Evolutionary conservation across 2,113 vertebrate genomes (phyloP), one percentile per base, ranked within the genome.

Genomic region (Vulpes ferrilata): DNA sequence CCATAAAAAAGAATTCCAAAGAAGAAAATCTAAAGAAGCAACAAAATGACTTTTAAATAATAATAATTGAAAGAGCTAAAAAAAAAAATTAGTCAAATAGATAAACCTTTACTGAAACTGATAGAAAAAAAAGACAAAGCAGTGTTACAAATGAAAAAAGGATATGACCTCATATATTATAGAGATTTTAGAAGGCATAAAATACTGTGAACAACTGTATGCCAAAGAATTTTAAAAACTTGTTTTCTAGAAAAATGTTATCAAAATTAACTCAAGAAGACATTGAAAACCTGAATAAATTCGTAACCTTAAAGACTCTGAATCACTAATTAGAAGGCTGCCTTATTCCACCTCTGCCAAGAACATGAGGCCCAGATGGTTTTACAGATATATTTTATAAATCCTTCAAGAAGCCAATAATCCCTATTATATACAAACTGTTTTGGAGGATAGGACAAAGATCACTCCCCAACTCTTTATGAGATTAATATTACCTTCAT

Each of bases 211-310:
- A n/a, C 76, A 84, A 53, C 55, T 78, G 0, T 22, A 51, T 83
- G 48, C 32, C 65, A 81, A 1, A 83, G 22, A 65, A 91, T 85
- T 90, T 95, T 38, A 88, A 97, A 80, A 30, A 88, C 79, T 71
- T 8, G 13, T 96, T 81, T 96, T 93, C 86, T 81, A 59, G 48
- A 82, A 90, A 94, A 93, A 55, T 51, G 16, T 62, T 71, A 25
- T 59, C 85, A 91, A 78, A 95, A 89, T 92, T 92, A 85, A 95
- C 89, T 97, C 51, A 64, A 64, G 25, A 95, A 95, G 81, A 95
- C 95, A 79, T 73, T 80, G 43, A 90, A 95, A 89, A 38, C 69
- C 19, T 96, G 59, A 93, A 81, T 88, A 55, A 88, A 59, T 84
- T 59, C 65, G 1, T 93, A 90, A 88, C 57, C 55, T 79, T 95